phyloP scores from a whole-genome alignment of 30 jellyfish, hydroid and myxozoan species.

The Kudoa iwatai region DNA sequence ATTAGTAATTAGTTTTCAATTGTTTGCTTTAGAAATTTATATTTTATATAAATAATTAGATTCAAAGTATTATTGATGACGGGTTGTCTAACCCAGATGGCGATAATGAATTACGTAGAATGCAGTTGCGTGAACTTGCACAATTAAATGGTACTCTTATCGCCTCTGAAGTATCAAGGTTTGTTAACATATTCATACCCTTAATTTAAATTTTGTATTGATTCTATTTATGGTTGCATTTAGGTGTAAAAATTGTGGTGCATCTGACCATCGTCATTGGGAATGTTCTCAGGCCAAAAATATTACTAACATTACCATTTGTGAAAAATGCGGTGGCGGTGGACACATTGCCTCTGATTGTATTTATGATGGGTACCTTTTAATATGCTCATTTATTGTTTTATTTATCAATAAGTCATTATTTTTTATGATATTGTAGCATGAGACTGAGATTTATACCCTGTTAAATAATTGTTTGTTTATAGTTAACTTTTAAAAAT shows the following conservation, averaged over 20 bases:
- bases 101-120: slow-evolving; percentile 47
- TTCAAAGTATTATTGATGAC: slow-evolving; percentile 31
- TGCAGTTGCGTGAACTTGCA: slow-evolving; percentile 73
- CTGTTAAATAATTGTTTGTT: no score
- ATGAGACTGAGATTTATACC: no score
- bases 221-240: neutral
- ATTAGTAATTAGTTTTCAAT: slow-evolving; percentile 6
- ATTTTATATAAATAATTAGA: slow-evolving; percentile 2
- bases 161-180: slow-evolving; percentile 56
- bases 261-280: slow-evolving; percentile 95
- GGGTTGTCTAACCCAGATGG: slow-evolving; percentile 92
- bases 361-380: slow-evolving; percentile 7
- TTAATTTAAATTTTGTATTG: neutral
- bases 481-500: no score
- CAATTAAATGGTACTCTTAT: slow-evolving; percentile 69
- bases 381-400: no score
- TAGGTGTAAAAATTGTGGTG: slow-evolving; percentile 88
- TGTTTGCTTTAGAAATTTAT: neutral
- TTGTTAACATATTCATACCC: slow-evolving; percentile 1
- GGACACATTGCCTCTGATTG: slow-evolving; percentile 88
- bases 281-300: slow-evolving; percentile 70
- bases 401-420: no score
- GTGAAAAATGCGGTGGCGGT: slow-evolving; percentile 82
- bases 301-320: slow-evolving; percentile 22
- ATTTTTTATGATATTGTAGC: no score